Percentiles rank a stretch among this genome's conserved stretches.
Conservation (phyloP, 2,888 invertebrate genomes). For the Micropterix aruncella region DNA sequence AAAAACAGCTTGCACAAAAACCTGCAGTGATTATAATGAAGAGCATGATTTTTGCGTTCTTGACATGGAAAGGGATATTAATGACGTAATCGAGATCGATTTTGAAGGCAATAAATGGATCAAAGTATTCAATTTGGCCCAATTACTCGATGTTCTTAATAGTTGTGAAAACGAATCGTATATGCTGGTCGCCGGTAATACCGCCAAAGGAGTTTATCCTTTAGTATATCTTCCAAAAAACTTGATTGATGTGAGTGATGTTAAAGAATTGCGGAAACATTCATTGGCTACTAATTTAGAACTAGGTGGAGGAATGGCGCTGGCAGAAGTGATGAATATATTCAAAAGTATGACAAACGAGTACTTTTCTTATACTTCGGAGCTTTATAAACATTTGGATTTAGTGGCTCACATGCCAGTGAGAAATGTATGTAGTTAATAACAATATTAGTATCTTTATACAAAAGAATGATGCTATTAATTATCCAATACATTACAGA, state of each 20-base stretch:
- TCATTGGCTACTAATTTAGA: slow-evolving; percentile 28
- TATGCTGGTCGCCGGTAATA: slow-evolving; percentile 58
- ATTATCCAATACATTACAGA: slow-evolving; percentile 19
- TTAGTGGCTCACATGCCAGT: slow-evolving; percentile 57
- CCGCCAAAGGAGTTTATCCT: slow-evolving; percentile 47
- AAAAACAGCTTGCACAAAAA: slow-evolving; percentile 13
- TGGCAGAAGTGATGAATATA: slow-evolving; percentile 38
- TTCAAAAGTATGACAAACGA: slow-evolving; percentile 25
- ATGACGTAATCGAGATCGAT: slow-evolving; percentile 21
- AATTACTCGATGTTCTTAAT: slow-evolving; percentile 40
- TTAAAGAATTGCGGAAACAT: slow-evolving; percentile 38
- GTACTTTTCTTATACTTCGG: slow-evolving; percentile 42
- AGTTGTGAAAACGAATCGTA: slow-evolving; percentile 32
- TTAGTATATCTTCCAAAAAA: slow-evolving; percentile 27
- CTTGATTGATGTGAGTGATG: slow-evolving; percentile 47
- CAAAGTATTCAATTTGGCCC: slow-evolving; percentile 38
- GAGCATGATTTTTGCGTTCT: slow-evolving; percentile 8
- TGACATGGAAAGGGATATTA: slow-evolving; percentile 11
- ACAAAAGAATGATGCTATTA: no score
- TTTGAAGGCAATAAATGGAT: slow-evolving; percentile 34
- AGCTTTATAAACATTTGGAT: slow-evolving; percentile 47
- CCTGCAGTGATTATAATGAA: slow-evolving; percentile 7
- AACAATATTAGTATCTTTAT: not conserved
- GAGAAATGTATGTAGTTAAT: slow-evolving; percentile 46
- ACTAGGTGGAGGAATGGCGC: slow-evolving; percentile 42